Evolutionary conservation across 1,140 invertebrate genomes (phyloP).

Genomic region (Paraescarpia echinospica): DNA sequence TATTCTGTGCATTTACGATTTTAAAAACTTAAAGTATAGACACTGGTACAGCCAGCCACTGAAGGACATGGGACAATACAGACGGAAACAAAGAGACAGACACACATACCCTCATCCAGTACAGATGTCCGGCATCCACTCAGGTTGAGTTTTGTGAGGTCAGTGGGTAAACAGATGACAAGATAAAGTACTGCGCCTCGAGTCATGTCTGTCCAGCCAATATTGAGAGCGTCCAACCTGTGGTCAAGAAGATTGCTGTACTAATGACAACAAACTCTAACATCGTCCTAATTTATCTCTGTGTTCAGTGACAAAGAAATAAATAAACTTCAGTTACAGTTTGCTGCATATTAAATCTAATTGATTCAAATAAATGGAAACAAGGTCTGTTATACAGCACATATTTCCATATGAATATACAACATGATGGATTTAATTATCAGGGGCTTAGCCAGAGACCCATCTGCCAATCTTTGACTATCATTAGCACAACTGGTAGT

Average conservation of each 20-base stretch:
- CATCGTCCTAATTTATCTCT: not conserved
- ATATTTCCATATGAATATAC: not conserved
- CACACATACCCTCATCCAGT: slow-evolving; percentile 68
- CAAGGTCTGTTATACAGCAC: not conserved
- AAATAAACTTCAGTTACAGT: not conserved
- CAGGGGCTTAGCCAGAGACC: too few species aligned
- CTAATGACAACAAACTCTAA: not conserved
- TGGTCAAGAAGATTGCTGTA: slow-evolving; percentile 33
- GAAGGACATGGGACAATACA: not conserved
- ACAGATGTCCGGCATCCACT: slow-evolving; percentile 77
- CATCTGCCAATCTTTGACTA: too few species aligned
- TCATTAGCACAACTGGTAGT: too few species aligned
- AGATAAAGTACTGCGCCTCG: slow-evolving; percentile 66
- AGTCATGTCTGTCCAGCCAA: slow-evolving; percentile 78
- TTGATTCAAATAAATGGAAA: not conserved
- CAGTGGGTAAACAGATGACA: slow-evolving; percentile 66
- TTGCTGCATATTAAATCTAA: not conserved
- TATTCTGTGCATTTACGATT: too few species aligned
- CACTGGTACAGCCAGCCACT: not conserved
- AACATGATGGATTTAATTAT: not conserved
- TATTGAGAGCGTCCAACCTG: slow-evolving; percentile 74
- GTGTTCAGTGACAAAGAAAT: not conserved
- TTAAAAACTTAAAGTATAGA: too few species aligned
- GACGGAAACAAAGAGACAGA: not conserved
- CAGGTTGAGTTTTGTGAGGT: slow-evolving; percentile 74